Evolutionary conservation across 2,888 invertebrate species (phyloP).

Genomic region (Erynnis tages): DNA sequence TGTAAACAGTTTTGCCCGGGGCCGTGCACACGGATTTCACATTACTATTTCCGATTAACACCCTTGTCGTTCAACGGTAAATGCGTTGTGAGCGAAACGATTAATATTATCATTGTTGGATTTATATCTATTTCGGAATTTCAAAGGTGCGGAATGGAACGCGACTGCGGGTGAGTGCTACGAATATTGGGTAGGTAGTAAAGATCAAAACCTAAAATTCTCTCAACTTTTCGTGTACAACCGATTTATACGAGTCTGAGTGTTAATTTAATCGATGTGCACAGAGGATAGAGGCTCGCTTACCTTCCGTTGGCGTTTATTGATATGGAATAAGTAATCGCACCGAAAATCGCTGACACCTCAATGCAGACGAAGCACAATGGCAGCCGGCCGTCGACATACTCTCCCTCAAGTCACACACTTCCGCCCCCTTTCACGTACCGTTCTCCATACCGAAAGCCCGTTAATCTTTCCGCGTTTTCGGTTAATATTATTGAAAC

Average conservation of each 20-base stretch:
- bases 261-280: too few species aligned
- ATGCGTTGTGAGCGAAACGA: background rate
- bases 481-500: slow-evolving; percentile 47
- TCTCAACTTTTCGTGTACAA: too few species aligned
- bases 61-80: slow-evolving; percentile 5
- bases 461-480: slow-evolving; percentile 39
- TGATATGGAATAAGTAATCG: background rate
- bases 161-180: background rate
- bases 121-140: background rate
- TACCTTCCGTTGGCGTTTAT: too few species aligned
- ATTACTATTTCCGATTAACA: slow-evolving; percentile 23
- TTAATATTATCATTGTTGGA: slow-evolving; percentile 4
- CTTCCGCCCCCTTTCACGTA: slow-evolving; percentile 9
- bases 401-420: slow-evolving; percentile 20
- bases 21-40: slow-evolving; percentile 16
- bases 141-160: too few species aligned
- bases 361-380: slow-evolving; percentile 11
- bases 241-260: too few species aligned
- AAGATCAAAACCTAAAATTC: too few species aligned
- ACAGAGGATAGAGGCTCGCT: too few species aligned
- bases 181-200: background rate
- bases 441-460: slow-evolving; percentile 25
- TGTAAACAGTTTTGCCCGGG: slow-evolving; percentile 11
- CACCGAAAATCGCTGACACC: slow-evolving; percentile 11
- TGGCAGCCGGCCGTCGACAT: slow-evolving; percentile 10